These are phyloP conservation scores for Cynopterus sphinx DNA, from an alignment of 2,797 vertebrate genomes.

Conservation along the genomic window DNA sequence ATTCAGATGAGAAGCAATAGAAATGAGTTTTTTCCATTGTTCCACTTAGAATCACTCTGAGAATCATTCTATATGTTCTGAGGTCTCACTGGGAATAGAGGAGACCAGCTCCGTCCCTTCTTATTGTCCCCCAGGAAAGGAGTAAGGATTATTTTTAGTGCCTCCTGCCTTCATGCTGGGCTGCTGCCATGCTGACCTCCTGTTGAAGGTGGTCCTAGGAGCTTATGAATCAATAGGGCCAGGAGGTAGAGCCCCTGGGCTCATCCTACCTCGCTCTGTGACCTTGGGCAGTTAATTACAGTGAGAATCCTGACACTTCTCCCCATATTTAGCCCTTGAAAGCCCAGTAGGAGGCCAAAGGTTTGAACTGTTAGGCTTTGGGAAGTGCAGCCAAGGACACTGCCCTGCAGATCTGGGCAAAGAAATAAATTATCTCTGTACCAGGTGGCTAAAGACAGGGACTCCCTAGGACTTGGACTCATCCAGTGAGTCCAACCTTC, in stretches of 20 bases:
- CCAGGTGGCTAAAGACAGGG: neutral
- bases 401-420: neutral
- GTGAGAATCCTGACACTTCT: neutral
- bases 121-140: neutral
- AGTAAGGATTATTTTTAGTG: neutral
- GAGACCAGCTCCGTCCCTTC: neutral
- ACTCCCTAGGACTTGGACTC: neutral
- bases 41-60: neutral
- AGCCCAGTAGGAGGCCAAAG: neutral
- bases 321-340: neutral
- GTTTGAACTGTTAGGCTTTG: neutral
- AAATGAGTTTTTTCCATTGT: neutral
- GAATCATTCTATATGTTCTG: neutral
- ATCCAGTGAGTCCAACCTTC: neutral
- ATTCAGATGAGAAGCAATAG: neutral
- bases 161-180: too few species aligned
- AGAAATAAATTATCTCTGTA: neutral
- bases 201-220: neutral
- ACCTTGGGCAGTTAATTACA: neutral
- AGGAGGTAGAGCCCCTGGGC: neutral
- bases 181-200: neutral
- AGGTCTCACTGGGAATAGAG: neutral
- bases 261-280: neutral
- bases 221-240: neutral
- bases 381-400: neutral